Evolutionary conservation across 2,888 invertebrate genomes (phyloP), one percentile per base, ranked within the genome.

Genomic region (Xestia ashworthii): DNA sequence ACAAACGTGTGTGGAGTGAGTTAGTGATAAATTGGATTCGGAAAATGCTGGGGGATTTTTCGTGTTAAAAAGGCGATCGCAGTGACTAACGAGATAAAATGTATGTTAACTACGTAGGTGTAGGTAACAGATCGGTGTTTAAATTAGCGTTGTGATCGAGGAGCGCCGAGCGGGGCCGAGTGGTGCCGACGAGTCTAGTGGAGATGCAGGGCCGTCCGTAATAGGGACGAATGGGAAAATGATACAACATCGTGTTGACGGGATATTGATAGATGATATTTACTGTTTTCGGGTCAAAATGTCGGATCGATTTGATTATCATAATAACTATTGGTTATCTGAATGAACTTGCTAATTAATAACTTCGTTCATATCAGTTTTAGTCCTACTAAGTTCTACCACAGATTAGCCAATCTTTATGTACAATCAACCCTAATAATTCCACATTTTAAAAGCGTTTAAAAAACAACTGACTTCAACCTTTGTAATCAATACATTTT

Each of bases 21-120:
- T 75, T 82, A 60, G 82, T 84, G 80, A 86, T 86, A 84, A 86
- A 86, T 86, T 82, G 75, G 77, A 71, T 80, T 84, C 82, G 79
- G 77, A 84, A 79, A 82, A 82, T 84, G 82, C 82, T 80, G 82
- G 68, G 68, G 60, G 48, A 44, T 65, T 82, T 82, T 78, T 72
- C 72, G 53, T 73, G 74, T 74, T 72, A 76, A 79, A 76, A 79
- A 53, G 62, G 16, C 25, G 25, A 66, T 60, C 32, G 44, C 19
- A 66, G 55, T 75, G 46, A 78, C 48, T 74, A 71, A 78, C 74
- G 74, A 73, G 78, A 74, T 80, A 76, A 75, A 85, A 78, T 76
- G 64, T 77, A 67, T 83, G 58, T 68, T 81, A 74, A 70, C 83
- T 74, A 70, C 55, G 76, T 76, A 76, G 71, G 78, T 76, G 74